phyloP scores from a whole-genome alignment of 2,113 vertebrate genomes.

The Limanda limanda region DNA sequence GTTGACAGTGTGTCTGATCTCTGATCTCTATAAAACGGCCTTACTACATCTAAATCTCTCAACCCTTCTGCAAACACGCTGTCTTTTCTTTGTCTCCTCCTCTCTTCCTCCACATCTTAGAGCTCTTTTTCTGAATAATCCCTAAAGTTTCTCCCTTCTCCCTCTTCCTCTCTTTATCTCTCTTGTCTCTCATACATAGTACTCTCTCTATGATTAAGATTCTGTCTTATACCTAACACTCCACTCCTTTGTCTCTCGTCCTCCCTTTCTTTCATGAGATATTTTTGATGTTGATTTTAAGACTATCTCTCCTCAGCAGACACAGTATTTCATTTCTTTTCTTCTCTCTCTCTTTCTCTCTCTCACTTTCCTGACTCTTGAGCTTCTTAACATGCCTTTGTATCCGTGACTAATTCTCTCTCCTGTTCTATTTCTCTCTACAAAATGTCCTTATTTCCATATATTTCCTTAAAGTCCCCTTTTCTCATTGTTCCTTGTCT shows the following conservation, averaged over 20 bases:
- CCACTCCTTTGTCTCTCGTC: slow-evolving; percentile 9
- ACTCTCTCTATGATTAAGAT: slow-evolving; percentile 21
- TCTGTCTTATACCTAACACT: slow-evolving; percentile 1
- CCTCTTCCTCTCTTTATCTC: slow-evolving; percentile 21
- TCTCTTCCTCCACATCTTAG: slow-evolving; percentile 7
- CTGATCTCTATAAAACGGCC: too few relatives aligned
- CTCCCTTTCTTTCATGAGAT: slow-evolving; percentile 9
- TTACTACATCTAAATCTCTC: slow-evolving; percentile 6
- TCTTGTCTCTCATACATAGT: slow-evolving; percentile 9
- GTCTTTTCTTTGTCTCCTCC: background rate
- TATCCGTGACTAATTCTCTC: slow-evolving; percentile 48
- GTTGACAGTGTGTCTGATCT: too few relatives aligned
- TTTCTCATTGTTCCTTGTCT: slow-evolving; percentile 3
- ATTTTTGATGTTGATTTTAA: slow-evolving; percentile 7
- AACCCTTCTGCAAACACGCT: slow-evolving; percentile 16
- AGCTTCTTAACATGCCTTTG: slow-evolving; percentile 31
- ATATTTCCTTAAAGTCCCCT: slow-evolving; percentile 11
- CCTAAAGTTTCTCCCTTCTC: slow-evolving; percentile 18
- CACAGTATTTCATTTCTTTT: background rate
- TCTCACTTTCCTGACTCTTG: slow-evolving; percentile 17
- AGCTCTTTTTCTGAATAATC: slow-evolving; percentile 46
- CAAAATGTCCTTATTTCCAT: slow-evolving; percentile 32
- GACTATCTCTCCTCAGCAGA: background rate
- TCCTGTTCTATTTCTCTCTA: slow-evolving; percentile 14
- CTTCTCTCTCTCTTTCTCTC: background rate